Evolutionary conservation across 2,797 vertebrate species (phyloP).

Genomic region (Takifugu rubripes): DNA sequence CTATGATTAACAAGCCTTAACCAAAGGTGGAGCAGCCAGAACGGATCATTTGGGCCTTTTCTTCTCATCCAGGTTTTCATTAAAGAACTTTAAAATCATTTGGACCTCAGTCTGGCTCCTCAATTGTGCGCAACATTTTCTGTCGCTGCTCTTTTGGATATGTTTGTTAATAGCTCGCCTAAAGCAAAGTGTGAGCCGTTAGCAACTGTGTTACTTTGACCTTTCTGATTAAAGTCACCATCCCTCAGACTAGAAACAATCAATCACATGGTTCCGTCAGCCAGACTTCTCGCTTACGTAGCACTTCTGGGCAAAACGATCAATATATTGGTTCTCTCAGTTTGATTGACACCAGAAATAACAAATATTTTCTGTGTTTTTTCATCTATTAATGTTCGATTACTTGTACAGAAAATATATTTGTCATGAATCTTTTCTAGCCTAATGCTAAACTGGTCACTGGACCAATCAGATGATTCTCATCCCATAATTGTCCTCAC

Average conservation of each 20-base stretch:
- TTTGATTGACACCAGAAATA: constrained; percentile 37
- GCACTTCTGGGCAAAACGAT: constrained; percentile 39
- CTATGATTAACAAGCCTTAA: too few relatives aligned
- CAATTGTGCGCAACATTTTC: constrained; percentile 7
- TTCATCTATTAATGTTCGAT: constrained; percentile 29
- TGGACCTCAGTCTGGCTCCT: background rate
- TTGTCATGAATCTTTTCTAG: too few relatives aligned
- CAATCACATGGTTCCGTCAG: constrained; percentile 55
- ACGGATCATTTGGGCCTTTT: too few relatives aligned
- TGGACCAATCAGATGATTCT: too few relatives aligned
- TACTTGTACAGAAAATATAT: too few relatives aligned
- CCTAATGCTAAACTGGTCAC: constrained; percentile 12
- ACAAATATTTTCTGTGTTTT: constrained; percentile 45
- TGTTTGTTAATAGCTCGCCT: constrained; percentile 67
- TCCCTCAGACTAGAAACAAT: constrained; percentile 56
- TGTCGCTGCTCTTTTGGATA: constrained; percentile 56
- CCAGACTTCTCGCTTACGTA: constrained; percentile 48
- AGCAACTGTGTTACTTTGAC: constrained; percentile 56
- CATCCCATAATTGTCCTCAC: too few relatives aligned
- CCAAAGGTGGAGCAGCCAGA: too few relatives aligned
- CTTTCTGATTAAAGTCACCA: constrained; percentile 72
- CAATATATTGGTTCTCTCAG: constrained; percentile 35
- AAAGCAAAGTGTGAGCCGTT: constrained; percentile 64
- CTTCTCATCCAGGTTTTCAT: too few relatives aligned
- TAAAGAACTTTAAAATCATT: too few relatives aligned